These are phyloP conservation scores for Myotis myotis DNA, from an alignment of 2,797 vertebrate species.

Conservation along the genomic window DNA sequence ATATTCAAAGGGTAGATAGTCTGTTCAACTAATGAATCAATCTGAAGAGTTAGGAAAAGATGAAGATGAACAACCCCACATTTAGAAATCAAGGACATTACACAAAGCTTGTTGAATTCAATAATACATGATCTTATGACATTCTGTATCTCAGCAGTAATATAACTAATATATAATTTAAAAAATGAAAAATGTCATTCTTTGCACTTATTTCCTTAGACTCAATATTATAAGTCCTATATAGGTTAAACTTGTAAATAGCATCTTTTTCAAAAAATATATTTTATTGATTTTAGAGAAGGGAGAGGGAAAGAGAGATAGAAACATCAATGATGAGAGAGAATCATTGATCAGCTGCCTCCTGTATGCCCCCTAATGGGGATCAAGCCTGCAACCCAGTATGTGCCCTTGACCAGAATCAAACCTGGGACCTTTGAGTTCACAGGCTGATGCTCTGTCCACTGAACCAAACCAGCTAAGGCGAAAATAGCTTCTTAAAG, in stretches of 20 bases:
- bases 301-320: too few relatives aligned
- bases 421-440: too few relatives aligned
- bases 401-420: too few relatives aligned
- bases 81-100: neutral
- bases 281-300: too few relatives aligned
- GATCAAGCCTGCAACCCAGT: too few relatives aligned
- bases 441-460: too few relatives aligned
- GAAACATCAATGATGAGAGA: too few relatives aligned
- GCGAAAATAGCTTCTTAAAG: neutral
- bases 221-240: neutral
- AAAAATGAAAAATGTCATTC: neutral
- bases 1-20: neutral
- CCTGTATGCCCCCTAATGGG: too few relatives aligned
- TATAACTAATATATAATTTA: neutral
- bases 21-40: neutral
- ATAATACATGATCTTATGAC: neutral
- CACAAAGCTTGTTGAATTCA: neutral
- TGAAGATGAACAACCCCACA: neutral
- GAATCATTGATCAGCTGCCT: too few relatives aligned
- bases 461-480: too few relatives aligned
- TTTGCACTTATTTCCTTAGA: neutral
- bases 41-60: neutral
- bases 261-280: neutral
- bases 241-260: neutral
- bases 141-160: neutral